Base-by-base conservation (phyloP, 2,888 invertebrate species). In the Leptopilina drosophilae region DNA sequence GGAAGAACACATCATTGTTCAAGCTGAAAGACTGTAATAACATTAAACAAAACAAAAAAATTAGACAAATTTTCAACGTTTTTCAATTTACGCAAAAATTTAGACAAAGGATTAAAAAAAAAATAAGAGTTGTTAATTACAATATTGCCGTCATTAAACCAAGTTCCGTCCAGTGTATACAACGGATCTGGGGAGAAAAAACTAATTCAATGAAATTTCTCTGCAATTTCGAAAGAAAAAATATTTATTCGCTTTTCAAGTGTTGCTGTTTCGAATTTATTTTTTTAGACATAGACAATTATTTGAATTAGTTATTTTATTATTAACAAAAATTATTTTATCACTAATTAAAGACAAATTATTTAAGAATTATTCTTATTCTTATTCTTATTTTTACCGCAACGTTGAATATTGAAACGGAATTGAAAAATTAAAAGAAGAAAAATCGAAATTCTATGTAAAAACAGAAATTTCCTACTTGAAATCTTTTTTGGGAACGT, bases 1-100 rank as follows among this genome's bases (percentile, higher is more conserved):
- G 78, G 93, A 94, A 83, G 97, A 97, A 92, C 93, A 93, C 80
- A 94, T 96, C 15, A 91, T 97, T 79, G 94, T 97, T 85, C 97
- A 97, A 92, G 94, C 95, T 8, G 97, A 97, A 92, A 90, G 90
- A 82, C 91, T 92, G 84, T 91, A 92, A 85, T 87, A 64, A 77
- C n/a, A 26, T 73, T 49, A 49, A 11, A 20, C 20, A 49, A 9
- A 9, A 49, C 11, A 9, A 49, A 49, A 9, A 49, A 49, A 73
- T 4, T 56, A 73, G 73, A 2, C 33, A 33, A 73, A 73, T 73
- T 73, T 56, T 73, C 56, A 40, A 33, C 56, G 33, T 73, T 73
- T 73, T 56, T 8, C 73, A 56, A 73, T 4, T 73, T 56, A 56
- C 33, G 26, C n/a, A 56, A 73, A 49, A 9, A 73, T 73, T 20